Evolutionary conservation across 2,888 invertebrate species (phyloP).

Genomic region (Eupsilia transversa): DNA sequence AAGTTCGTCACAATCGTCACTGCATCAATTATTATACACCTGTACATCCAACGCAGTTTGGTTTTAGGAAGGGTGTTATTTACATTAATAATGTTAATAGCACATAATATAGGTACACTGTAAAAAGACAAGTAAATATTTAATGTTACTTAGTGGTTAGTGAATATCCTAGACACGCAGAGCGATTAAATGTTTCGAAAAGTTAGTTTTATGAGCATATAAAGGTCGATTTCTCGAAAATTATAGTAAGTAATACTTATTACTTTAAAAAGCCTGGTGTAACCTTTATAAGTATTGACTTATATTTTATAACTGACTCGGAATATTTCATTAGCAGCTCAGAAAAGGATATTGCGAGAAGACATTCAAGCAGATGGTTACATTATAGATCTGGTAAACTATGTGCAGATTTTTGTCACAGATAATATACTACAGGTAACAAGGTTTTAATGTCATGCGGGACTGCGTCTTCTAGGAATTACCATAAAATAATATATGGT

Average conservation of each 20-base stretch:
- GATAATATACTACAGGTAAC: not conserved
- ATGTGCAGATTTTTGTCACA: not conserved
- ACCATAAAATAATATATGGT: not conserved
- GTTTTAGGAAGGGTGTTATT: not conserved
- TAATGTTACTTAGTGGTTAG: not conserved
- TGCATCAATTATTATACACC: not conserved
- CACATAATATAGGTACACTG: not conserved
- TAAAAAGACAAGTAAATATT: slow-evolving; percentile 4
- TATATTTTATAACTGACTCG: not conserved
- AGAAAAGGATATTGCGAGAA: not conserved
- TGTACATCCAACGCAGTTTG: not conserved
- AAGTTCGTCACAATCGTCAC: not conserved
- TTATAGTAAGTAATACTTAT: not conserved
- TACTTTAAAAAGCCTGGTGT: not conserved
- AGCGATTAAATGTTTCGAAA: slow-evolving; percentile 28
- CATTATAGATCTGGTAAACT: not conserved
- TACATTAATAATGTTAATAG: not conserved
- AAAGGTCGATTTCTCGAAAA: slow-evolving; percentile 28
- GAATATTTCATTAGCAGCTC: not conserved
- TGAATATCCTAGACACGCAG: slow-evolving; percentile 36
- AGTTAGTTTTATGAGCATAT: slow-evolving; percentile 7
- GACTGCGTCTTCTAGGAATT: not conserved
- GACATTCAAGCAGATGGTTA: not conserved
- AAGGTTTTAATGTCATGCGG: not conserved
- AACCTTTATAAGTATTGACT: too few relatives aligned